These are phyloP conservation scores for Odontocerum albicorne DNA, from an alignment of 2,888 invertebrate species.

Conservation along the genomic window DNA sequence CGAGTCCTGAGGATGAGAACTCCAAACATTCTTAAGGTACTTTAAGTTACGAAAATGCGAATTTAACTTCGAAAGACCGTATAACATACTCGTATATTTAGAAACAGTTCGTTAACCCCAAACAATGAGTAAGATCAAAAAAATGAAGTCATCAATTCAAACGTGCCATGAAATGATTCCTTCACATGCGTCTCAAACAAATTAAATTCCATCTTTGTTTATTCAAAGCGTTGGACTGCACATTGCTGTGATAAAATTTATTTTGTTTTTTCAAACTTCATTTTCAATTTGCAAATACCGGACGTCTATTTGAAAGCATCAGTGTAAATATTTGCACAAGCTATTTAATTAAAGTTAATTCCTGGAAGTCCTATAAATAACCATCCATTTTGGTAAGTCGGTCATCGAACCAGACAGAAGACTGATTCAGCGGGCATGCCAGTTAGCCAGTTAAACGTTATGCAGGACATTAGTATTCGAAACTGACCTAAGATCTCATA, in stretches of 20 bases:
- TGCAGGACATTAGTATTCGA: neutral
- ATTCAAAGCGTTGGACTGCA: neutral
- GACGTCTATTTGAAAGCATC: no score
- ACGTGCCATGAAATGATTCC: no score
- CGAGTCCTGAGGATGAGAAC: no score
- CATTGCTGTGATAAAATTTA: neutral
- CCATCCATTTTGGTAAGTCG: slow-evolving; percentile 8
- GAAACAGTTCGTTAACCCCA: no score
- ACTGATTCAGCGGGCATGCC: neutral
- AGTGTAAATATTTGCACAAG: neutral
- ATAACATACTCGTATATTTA: no score
- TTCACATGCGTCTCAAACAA: no score
- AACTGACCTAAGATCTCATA: slow-evolving; percentile 1
- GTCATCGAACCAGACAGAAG: slow-evolving; percentile 16
- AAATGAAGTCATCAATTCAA: no score
- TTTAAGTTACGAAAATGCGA: no score
- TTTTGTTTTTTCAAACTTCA: neutral
- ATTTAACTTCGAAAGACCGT: no score
- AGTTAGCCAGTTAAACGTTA: neutral
- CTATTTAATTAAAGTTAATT: slow-evolving; percentile 13
- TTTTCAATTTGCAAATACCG: no score
- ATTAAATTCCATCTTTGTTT: slow-evolving; percentile 1
- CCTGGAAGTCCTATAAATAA: slow-evolving; percentile 6
- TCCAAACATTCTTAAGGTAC: no score
- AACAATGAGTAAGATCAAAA: no score